Base-by-base conservation (phyloP, 2,888 invertebrate species). In the Acholoe squamosa region DNA sequence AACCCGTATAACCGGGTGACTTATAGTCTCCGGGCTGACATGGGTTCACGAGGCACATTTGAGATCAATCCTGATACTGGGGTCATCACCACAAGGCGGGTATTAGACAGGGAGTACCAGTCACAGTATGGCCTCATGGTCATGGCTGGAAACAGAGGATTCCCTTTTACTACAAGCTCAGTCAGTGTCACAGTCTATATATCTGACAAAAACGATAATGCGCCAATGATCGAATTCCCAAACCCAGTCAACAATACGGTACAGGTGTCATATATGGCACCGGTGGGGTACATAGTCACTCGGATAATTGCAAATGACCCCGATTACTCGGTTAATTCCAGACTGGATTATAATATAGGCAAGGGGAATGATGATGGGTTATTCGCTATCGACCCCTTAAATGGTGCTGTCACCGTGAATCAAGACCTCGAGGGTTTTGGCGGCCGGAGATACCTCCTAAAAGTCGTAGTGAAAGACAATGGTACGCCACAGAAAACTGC, bases 21-120 rank as follows among this genome's bases (percentile, higher is more conserved):
- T 14, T 93, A 88, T 89, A 56, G 77, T 31, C 67, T 92, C 56
- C 90, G 90, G 51, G 67, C 71, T 3, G 56, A 54, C n/a, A 52
- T 54, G 28, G 86, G 61, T 22, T 34, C 90, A 67, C 34, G 89
- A 92, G 98, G 98, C 94, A 96, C 98, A 96, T 98, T 99, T 95
- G 97, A 97, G 5, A 98, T 99, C 89, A 98, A 99, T 95, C 96
- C 98, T 0, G 97, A 97, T 89, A 97, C 98, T 0, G 99, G 99
- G 0, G 97, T 97, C 19, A 97, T 99, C 0, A 97, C 97, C 1
- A 99, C 99, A 0, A 97, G 98, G 61, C 97, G 98, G 0, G 97
- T 97, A 3, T 89, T 93, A 56, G 92, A 93, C 89, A 90, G 93
- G 22, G 93, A 93, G 84, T 56, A 89, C 31, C 80, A 89, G 71